Conservation (phyloP, 1,140 invertebrate species). For the Melanaphis sacchari region DNA sequence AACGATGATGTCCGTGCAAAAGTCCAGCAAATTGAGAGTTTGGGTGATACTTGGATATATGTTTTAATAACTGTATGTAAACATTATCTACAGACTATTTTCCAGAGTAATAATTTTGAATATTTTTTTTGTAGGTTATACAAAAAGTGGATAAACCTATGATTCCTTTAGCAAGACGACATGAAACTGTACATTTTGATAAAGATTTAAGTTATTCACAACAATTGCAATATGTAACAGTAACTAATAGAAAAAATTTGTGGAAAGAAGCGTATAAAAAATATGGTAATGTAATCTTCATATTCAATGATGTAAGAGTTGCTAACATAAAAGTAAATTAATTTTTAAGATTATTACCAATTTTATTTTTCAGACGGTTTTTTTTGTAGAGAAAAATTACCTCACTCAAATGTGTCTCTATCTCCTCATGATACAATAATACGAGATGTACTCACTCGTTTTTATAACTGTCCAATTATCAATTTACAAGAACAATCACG, state of each 20-base stretch:
- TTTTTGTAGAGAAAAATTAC: constrained; percentile 37
- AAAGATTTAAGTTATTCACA: constrained; percentile 76
- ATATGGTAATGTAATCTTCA: constrained; percentile 69
- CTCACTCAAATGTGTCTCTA: constrained; percentile 52
- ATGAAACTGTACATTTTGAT: constrained; percentile 66
- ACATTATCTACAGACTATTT: constrained; percentile 26
- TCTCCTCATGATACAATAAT: constrained; percentile 67
- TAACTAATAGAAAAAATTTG: constrained; percentile 81
- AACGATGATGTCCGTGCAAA: constrained; percentile 67
- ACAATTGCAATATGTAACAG: constrained; percentile 79
- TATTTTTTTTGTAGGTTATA: constrained; percentile 66
- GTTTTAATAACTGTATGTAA: constrained; percentile 68
- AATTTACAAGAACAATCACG: constrained; percentile 64
- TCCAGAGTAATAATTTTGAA: constrained; percentile 33
- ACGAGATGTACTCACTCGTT: constrained; percentile 73
- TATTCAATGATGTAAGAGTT: background rate
- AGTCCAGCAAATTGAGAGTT: constrained; percentile 68
- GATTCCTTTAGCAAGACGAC: constrained; percentile 73
- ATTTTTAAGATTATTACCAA: background rate
- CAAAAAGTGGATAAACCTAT: constrained; percentile 73
- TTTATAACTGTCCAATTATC: constrained; percentile 77
- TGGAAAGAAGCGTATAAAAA: constrained; percentile 86
- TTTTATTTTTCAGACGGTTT: constrained; percentile 51
- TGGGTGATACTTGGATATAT: constrained; percentile 69
- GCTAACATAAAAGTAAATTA: background rate